Evolutionary conservation across 2,113 vertebrate genomes (phyloP), one percentile per base, ranked within the genome.

Genomic region (Xenopus tropicalis): DNA sequence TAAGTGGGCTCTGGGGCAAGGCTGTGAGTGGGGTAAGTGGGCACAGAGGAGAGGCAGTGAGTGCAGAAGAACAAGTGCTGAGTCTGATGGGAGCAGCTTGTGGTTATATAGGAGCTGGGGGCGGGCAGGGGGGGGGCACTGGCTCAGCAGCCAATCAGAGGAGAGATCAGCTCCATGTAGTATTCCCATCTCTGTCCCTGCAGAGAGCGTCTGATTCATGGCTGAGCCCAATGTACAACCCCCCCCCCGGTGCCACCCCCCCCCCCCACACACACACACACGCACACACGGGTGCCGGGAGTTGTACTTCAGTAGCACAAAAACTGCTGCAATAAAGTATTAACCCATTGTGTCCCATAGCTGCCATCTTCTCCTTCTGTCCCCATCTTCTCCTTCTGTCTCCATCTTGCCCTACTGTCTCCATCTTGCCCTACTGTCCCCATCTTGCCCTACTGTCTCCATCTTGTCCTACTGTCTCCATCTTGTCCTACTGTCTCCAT

Each of bases 111-210:
- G 24, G 10, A n/a, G 62, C 8, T 3, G 58, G 69, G 44, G 62
- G 17, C 20, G 11, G 69, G 42, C 24, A 25, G 37, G 21, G 20
- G 1, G 65, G 51, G 14, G 21, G 42, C 58, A 37, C 25, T 29
- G 56, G 5, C 1, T 24, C 43, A 9, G 11, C 57, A 51, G 66
- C 72, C 72, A 74, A 69, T 74, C 65, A 52, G 44, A 54, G 25
- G 2, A 11, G 22, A 42, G 64, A 56, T 48, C 0, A 22, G 56
- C 14, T 65, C 25, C 43, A 65, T 51, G 37, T 43, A 65, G 10
- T 8, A 37, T 37, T 19, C 20, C 20, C 14, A 54, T 59, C 43
- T 19, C 1, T 17, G 44, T 17, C 19, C 17, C 46, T 37, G 59
- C 44, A 63, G 71, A 61, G 71, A 21, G 21, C 25, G 16, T 64